Conservation (phyloP, 2,113 vertebrate species). For the Lipotes vexillifer region DNA sequence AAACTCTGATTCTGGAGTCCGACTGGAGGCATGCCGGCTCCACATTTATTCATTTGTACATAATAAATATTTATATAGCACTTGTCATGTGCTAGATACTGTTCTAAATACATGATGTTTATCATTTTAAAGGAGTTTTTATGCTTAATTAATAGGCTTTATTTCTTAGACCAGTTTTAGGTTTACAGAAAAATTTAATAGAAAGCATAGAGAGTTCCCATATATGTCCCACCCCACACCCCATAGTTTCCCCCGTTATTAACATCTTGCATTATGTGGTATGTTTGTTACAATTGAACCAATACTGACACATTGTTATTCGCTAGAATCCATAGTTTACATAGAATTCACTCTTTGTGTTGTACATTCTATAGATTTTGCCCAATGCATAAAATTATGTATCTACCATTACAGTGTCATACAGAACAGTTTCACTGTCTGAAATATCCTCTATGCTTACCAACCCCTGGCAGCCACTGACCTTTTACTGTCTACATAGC, state of each 20-base stretch:
- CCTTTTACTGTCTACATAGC: background rate
- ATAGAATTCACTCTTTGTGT: background rate
- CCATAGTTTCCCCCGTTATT: background rate
- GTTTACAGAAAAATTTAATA: background rate
- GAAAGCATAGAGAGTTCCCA: background rate
- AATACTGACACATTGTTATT: background rate
- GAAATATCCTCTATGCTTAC: background rate
- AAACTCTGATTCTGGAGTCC: background rate
- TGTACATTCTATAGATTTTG: background rate
- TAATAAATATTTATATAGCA: background rate
- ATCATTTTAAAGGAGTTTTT: background rate
- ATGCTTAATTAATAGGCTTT: background rate
- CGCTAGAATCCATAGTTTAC: background rate
- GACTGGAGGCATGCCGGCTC: background rate
- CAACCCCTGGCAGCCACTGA: background rate
- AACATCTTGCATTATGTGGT: background rate
- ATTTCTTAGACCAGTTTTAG: background rate
- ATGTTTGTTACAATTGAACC: background rate
- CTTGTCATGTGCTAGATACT: background rate
- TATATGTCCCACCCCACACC: no score
- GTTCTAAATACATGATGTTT: background rate
- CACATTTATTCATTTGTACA: background rate
- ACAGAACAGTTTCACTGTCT: background rate
- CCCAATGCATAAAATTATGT: background rate
- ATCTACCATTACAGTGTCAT: no score